Conservation (phyloP, 30 jellyfish, hydroid and myxozoan species). For the Chironex yamaguchii region DNA sequence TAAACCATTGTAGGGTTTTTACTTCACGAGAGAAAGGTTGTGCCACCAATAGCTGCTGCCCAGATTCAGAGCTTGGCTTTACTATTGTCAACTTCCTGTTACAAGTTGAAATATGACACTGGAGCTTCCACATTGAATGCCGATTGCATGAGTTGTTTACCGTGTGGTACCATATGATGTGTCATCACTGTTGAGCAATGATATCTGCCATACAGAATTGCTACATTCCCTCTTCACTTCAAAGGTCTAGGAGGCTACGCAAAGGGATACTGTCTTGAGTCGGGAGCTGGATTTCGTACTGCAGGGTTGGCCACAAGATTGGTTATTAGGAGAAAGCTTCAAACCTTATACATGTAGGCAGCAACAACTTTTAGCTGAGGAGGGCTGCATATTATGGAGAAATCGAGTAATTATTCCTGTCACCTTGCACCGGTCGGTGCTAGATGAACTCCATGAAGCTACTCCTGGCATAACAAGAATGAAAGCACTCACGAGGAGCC, state of each 20-base stretch:
- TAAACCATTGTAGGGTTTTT: slow-evolving; percentile 31
- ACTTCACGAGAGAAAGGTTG: background rate
- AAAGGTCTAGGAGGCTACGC: background rate
- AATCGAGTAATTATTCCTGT: slow-evolving; percentile 1
- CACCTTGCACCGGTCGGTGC: too few species aligned
- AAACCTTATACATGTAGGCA: background rate
- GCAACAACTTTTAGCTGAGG: background rate
- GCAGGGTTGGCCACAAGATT: slow-evolving; percentile 22
- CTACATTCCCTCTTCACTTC: slow-evolving; percentile 30
- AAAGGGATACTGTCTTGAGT: slow-evolving; percentile 14
- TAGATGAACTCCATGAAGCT: too few species aligned
- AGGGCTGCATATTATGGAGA: background rate
- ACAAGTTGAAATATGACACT: slow-evolving; percentile 2
- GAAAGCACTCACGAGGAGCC: too few species aligned
- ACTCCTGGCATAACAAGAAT: too few species aligned
- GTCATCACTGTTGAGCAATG: background rate
- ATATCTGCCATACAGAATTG: too few species aligned
- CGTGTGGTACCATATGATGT: background rate
- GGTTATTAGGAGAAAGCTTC: background rate
- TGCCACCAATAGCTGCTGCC: too few species aligned
- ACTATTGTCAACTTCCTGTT: too few species aligned
- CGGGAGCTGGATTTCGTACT: slow-evolving; percentile 31
- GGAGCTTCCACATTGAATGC: slow-evolving; percentile 37
- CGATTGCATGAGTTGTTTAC: slow-evolving; percentile 38
- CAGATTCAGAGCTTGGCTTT: too few species aligned